Conservation (phyloP, 2,888 invertebrate genomes). For the Lepidocyrtoides sp. region DNA sequence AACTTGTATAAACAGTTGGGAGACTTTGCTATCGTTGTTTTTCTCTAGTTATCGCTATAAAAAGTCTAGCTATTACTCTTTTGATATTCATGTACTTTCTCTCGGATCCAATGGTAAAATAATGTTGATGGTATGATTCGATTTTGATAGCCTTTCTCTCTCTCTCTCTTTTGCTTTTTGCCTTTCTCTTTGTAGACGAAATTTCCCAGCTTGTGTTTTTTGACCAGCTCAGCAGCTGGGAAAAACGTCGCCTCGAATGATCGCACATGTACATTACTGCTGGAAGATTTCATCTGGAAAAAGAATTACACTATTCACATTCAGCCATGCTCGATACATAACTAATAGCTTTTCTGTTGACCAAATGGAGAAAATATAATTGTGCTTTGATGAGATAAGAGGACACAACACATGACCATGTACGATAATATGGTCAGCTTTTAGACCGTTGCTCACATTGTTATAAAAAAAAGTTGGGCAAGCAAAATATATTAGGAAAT, state of each 20-base stretch:
- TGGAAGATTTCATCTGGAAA: slow-evolving; percentile 14
- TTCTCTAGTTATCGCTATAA: neutral
- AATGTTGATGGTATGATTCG: slow-evolving; percentile 71
- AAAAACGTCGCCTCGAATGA: neutral
- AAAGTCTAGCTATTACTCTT: neutral
- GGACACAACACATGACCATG: neutral
- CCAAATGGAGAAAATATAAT: slow-evolving; percentile 63
- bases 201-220: neutral
- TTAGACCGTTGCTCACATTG: neutral
- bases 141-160: slow-evolving; percentile 64
- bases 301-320: slow-evolving; percentile 34
- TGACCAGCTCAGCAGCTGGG: neutral
- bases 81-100: slow-evolving; percentile 55
- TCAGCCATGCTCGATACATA: slow-evolving; percentile 33
- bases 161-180: neutral
- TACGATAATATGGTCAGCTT: neutral
- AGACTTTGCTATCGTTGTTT: neutral
- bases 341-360: slow-evolving; percentile 30
- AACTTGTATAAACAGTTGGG: neutral
- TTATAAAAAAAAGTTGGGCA: slow-evolving; percentile 12
- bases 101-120: slow-evolving; percentile 44
- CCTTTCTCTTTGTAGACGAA: neutral
- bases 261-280: neutral
- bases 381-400: slow-evolving; percentile 25
- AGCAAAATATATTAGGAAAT: slow-evolving; percentile 12